A percentile compares a stretch with the other conserved stretches of the same genome.
These are phyloP conservation scores for Epinephelus cyanopodus DNA, from an alignment of 2,113 vertebrate species.

Conservation along the genomic window DNA sequence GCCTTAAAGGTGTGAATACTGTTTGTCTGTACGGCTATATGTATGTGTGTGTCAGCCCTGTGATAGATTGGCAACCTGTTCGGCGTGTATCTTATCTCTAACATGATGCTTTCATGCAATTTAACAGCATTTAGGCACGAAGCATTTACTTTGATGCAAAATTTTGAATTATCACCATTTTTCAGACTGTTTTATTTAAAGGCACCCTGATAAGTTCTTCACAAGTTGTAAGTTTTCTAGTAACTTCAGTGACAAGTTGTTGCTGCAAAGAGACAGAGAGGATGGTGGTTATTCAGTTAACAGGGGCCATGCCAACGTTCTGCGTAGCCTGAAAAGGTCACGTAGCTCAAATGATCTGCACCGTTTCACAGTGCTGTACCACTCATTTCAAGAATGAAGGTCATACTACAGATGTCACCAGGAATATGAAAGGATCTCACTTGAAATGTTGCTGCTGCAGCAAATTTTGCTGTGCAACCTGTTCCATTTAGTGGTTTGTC, in stretches of 20 bases:
- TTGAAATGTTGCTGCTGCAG: too few relatives aligned
- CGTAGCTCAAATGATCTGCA: not conserved
- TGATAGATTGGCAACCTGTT: not conserved
- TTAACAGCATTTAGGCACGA: not conserved
- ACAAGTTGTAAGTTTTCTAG: not conserved
- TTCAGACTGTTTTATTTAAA: not conserved
- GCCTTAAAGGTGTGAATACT: not conserved
- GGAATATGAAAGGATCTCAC: not conserved
- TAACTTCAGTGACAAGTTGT: constrained; percentile 11
- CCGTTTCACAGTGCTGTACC: not conserved
- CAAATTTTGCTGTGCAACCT: not conserved
- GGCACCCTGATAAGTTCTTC: not conserved
- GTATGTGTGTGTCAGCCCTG: not conserved
- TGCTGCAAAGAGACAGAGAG: not conserved
- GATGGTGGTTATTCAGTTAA: not conserved
- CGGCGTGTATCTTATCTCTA: not conserved
- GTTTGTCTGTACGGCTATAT: not conserved
- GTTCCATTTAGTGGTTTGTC: not conserved
- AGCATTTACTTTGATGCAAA: not conserved
- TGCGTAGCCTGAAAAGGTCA: constrained; percentile 6
- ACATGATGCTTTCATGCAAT: not conserved
- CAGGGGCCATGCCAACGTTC: not conserved
- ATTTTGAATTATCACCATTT: not conserved
- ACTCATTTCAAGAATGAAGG: not conserved
- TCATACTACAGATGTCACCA: not conserved